A percentile compares a stretch with the other conserved stretches of the same genome.
phyloP scores from a whole-genome alignment of 2,888 invertebrate genomes.

The Platynereis dumerilii region DNA sequence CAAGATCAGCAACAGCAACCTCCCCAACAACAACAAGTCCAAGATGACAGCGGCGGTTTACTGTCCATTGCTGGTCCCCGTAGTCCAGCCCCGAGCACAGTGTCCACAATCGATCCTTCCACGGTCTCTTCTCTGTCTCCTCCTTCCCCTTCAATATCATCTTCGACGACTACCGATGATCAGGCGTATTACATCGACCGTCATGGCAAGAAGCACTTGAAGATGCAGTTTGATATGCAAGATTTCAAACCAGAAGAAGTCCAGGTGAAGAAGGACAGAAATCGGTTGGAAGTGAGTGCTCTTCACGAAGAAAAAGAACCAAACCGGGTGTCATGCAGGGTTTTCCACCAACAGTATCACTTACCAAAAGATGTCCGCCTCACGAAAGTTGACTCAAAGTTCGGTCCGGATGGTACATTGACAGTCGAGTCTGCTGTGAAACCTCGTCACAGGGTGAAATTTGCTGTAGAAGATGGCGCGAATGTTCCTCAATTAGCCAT shows the following conservation, averaged over 20 bases:
- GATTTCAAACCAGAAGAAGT: conserved; percentile 16
- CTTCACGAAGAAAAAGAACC: conserved; percentile 21
- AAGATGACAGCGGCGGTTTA: background rate
- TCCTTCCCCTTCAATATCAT: background rate
- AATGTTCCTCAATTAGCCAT: too few species aligned
- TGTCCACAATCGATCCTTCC: too few species aligned
- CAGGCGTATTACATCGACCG: conserved; percentile 1
- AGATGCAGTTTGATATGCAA: conserved; percentile 18
- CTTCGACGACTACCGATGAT: background rate
- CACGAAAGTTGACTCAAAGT: conserved; percentile 15
- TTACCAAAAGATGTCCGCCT: conserved; percentile 11
- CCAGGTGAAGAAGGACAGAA: conserved; percentile 14
- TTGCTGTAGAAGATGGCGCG: conserved; percentile 4
- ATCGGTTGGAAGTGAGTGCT: conserved; percentile 16
- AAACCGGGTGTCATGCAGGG: conserved; percentile 17
- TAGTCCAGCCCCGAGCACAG: background rate
- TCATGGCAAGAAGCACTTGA: conserved; percentile 17
- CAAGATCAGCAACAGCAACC: background rate
- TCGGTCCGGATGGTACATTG: conserved; percentile 3
- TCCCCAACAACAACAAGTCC: background rate
- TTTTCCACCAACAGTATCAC: conserved; percentile 21
- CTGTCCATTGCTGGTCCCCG: background rate
- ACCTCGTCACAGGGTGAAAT: conserved; percentile 20
- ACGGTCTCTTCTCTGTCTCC: background rate
- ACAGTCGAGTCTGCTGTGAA: conserved; percentile 14